phyloP scores from a whole-genome alignment of 1,140 invertebrate species.

The Cataglyphis hispanica region DNA sequence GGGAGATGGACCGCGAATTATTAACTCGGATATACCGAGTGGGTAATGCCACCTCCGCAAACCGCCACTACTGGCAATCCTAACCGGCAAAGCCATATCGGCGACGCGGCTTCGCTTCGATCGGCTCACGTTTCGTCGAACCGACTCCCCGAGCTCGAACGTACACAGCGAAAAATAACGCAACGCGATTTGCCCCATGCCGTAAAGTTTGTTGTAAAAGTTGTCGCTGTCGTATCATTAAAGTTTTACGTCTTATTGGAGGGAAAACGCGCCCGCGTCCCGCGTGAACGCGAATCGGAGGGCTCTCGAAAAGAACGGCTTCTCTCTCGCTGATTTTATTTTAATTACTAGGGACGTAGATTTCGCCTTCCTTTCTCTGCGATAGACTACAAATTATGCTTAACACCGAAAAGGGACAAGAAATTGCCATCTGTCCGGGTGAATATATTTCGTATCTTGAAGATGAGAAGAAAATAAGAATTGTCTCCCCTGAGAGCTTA shows the following conservation, averaged over 20 bases:
- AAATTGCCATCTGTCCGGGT: not conserved
- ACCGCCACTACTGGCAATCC: conserved; percentile 51
- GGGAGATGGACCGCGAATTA: conserved; percentile 63
- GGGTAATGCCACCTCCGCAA: conserved; percentile 49
- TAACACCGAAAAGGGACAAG: conserved; percentile 22
- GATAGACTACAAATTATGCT: conserved; percentile 54
- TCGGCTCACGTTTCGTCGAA: no score
- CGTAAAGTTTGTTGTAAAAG: conserved; percentile 53
- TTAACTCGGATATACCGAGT: conserved; percentile 72
- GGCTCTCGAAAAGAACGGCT: not conserved
- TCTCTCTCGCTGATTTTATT: conserved; percentile 8
- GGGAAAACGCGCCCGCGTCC: not conserved
- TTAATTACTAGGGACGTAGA: conserved; percentile 33
- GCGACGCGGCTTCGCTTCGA: conserved; percentile 44
- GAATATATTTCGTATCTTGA: conserved; percentile 38
- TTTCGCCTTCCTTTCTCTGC: not conserved
- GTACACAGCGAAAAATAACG: no score
- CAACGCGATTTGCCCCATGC: not conserved
- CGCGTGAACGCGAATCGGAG: not conserved
- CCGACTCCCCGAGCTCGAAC: no score
- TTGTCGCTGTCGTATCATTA: conserved; percentile 47
- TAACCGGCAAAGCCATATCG: conserved; percentile 61
- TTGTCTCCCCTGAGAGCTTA: not conserved
- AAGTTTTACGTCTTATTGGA: conserved; percentile 58
- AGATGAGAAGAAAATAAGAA: conserved; percentile 49